These are phyloP conservation scores for Tokudaia muenninki DNA, from an alignment of 2,797 vertebrate species.

Conservation along the genomic window DNA sequence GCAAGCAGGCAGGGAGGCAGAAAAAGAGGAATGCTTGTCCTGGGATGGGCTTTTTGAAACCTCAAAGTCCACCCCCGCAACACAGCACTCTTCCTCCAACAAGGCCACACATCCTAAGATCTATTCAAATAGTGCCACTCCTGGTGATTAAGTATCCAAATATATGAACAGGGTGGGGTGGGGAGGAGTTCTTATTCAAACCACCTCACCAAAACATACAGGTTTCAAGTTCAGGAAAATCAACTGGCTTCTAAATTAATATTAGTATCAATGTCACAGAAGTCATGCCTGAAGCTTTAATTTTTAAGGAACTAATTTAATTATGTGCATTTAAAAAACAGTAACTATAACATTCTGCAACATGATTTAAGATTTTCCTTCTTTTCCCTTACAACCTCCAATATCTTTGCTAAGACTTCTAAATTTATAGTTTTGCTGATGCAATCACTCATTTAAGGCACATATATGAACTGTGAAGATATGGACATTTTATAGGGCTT, in stretches of 20 bases:
- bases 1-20: background rate
- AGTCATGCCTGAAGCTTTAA: background rate
- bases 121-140: background rate
- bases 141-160: background rate
- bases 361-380: background rate
- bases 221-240: background rate
- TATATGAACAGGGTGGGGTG: background rate
- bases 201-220: background rate
- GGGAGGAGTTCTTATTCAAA: background rate
- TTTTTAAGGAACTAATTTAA: background rate
- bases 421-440: background rate
- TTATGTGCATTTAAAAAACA: background rate
- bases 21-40: rapidly evolving
- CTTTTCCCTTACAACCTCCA: background rate
- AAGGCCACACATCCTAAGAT: background rate
- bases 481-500: background rate
- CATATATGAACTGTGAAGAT: background rate
- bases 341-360: background rate
- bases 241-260: background rate
- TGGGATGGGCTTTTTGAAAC: background rate
- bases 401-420: background rate
- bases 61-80: background rate
- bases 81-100: background rate
- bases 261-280: background rate
- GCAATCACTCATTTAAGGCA: background rate